Evolutionary conservation across 2,797 vertebrate genomes (phyloP).

Genomic region (Parauchenoglanis ngamensis): DNA sequence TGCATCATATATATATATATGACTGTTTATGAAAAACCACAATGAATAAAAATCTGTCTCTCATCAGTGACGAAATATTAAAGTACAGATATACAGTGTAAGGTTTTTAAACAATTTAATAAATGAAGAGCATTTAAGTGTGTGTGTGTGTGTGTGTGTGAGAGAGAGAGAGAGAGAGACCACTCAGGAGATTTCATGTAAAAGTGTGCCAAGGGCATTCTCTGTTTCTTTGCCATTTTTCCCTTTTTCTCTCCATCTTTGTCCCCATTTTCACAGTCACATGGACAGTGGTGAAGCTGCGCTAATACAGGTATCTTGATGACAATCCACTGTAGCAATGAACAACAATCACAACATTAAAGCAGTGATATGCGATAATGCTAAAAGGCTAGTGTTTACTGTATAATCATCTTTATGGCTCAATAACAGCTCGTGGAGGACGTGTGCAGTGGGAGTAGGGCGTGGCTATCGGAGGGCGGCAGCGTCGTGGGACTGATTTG

Average conservation of each 20-base stretch:
- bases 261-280: constrained; percentile 15
- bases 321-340: not conserved
- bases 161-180: not conserved
- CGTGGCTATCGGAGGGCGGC: not conserved
- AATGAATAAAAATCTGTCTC: not conserved
- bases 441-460: not conserved
- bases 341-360: not conserved
- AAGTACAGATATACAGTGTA: too few species aligned
- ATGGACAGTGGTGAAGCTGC: not conserved
- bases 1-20: not conserved
- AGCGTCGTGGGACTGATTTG: not conserved
- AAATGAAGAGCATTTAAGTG: not conserved
- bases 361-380: not conserved
- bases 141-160: not conserved
- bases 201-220: constrained; percentile 17
- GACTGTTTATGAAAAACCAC: not conserved
- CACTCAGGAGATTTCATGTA: constrained; percentile 11
- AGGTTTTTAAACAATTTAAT: not conserved
- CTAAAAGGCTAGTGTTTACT: not conserved
- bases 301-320: not conserved
- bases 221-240: not conserved
- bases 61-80: not conserved
- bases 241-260: not conserved
- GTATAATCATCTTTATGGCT: not conserved
- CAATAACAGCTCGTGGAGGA: too few species aligned